phyloP scores from a whole-genome alignment of 1,140 invertebrate species.

The Drosophila ogumai region DNA sequence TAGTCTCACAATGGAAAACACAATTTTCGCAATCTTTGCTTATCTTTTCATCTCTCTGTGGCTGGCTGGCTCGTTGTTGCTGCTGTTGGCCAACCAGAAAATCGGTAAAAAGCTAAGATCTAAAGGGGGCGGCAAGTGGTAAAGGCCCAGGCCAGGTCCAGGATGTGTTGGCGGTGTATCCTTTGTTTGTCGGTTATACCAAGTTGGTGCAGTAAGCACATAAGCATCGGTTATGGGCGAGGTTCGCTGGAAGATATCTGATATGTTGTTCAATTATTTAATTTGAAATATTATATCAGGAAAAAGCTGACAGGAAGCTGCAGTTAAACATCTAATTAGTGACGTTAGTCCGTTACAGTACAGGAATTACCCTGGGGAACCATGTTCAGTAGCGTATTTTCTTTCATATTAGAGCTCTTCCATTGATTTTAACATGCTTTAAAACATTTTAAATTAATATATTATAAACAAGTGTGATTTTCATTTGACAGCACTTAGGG shows the following conservation, averaged over 20 bases:
- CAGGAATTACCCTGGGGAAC: too few species aligned
- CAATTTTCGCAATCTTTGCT: conserved; percentile 82
- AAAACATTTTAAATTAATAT: neutral
- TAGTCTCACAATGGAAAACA: conserved; percentile 71
- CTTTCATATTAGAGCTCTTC: too few species aligned
- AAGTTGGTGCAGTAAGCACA: conserved; percentile 45
- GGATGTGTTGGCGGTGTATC: conserved; percentile 41
- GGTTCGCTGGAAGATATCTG: conserved; percentile 13
- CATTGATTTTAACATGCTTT: neutral
- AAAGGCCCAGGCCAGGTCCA: neutral
- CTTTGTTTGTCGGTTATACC: conserved; percentile 67
- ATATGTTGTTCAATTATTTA: neutral
- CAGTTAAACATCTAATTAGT: neutral
- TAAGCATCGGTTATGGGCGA: conserved; percentile 28
- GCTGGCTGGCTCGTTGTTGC: conserved; percentile 54
- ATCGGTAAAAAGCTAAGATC: conserved; percentile 63
- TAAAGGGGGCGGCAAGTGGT: conserved; percentile 19
- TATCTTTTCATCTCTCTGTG: conserved; percentile 78
- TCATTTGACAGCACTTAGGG: neutral
- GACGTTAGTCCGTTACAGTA: neutral
- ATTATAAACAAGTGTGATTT: neutral
- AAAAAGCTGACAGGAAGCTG: neutral
- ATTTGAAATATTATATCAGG: neutral
- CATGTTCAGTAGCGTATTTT: too few species aligned
- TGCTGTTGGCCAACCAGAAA: conserved; percentile 58